Conservation (phyloP, 2,888 invertebrate genomes). For the Orthosia cruda region DNA sequence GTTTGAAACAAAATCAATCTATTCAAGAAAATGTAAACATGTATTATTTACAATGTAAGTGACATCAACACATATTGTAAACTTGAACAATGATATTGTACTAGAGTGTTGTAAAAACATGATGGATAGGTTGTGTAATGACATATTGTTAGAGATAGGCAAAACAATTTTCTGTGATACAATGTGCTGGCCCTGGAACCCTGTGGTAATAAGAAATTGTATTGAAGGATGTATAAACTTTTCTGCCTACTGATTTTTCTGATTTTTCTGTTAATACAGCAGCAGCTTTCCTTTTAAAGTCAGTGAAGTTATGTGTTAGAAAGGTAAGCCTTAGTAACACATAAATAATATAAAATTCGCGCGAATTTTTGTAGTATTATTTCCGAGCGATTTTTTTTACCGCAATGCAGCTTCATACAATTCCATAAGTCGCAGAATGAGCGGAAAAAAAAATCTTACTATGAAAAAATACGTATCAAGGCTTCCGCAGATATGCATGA, state of each 20-base stretch:
- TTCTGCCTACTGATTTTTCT: too few relatives aligned
- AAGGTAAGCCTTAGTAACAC: too few relatives aligned
- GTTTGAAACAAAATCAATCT: conserved; percentile 14
- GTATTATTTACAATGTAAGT: conserved; percentile 30
- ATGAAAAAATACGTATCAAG: too few relatives aligned
- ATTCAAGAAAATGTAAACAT: conserved; percentile 27
- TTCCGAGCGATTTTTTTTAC: too few relatives aligned
- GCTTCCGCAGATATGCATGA: too few relatives aligned
- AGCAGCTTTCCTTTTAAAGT: too few relatives aligned
- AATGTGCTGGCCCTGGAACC: not conserved
- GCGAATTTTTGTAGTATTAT: too few relatives aligned
- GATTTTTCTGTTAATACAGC: not conserved
- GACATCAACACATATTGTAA: conserved; percentile 40
- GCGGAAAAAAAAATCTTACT: too few relatives aligned
- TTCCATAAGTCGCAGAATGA: too few relatives aligned
- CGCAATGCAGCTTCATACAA: too few relatives aligned
- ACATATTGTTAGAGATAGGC: conserved; percentile 30
- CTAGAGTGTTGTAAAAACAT: conserved; percentile 54
- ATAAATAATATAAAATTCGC: too few relatives aligned
- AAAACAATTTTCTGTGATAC: conserved; percentile 29
- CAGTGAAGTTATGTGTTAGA: too few relatives aligned
- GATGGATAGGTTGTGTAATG: conserved; percentile 36
- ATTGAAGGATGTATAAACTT: not conserved
- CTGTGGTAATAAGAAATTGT: not conserved
- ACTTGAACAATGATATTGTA: conserved; percentile 55